phyloP scores from a whole-genome alignment of 2,113 vertebrate species.

The Passer montanus region DNA sequence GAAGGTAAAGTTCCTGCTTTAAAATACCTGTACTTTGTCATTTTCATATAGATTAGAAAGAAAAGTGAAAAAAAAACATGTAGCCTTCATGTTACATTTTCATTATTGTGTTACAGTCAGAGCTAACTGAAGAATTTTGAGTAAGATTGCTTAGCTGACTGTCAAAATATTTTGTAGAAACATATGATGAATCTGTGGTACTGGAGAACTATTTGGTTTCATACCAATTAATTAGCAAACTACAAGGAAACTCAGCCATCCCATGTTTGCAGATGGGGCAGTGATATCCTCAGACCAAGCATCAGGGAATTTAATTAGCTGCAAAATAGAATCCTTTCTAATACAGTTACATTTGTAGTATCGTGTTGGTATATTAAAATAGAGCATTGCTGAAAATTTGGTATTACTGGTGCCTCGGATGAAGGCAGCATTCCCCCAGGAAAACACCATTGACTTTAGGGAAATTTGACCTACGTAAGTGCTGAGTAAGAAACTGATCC shows the following conservation, averaged over 20 bases:
- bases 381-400: not conserved
- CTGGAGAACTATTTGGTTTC: not conserved
- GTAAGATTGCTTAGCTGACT: not conserved
- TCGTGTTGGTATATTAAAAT: not conserved
- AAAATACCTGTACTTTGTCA: not conserved
- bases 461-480: slow-evolving; percentile 53
- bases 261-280: not conserved
- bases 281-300: not conserved
- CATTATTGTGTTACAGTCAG: not conserved
- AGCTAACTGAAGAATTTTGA: not conserved
- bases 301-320: not conserved
- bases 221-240: not conserved
- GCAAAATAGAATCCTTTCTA: not conserved
- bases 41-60: not conserved
- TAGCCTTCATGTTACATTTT: not conserved
- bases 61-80: not conserved
- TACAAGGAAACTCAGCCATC: not conserved
- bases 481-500: slow-evolving; percentile 47
- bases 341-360: not conserved
- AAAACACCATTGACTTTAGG: slow-evolving; percentile 43
- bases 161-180: not conserved
- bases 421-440: not conserved
- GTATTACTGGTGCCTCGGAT: not conserved
- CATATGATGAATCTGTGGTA: fast-evolving
- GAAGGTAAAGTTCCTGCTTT: not conserved